These are phyloP conservation scores for Echeneis naucrates DNA, from an alignment of 2,797 vertebrate genomes.

Conservation along the genomic window DNA sequence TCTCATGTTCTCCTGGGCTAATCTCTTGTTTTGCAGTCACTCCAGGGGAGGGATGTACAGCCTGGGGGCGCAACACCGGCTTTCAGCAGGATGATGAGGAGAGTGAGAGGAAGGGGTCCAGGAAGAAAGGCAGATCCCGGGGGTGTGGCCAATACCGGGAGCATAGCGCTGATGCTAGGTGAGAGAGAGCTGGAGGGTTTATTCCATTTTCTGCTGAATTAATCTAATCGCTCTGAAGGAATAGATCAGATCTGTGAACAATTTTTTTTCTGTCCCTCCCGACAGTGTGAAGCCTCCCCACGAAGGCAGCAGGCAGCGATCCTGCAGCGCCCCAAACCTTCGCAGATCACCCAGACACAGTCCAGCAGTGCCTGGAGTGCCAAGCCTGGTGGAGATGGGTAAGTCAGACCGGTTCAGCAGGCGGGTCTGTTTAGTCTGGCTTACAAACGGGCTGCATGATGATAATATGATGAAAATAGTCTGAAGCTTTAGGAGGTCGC, in stretches of 20 bases:
- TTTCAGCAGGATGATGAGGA: conserved; percentile 89
- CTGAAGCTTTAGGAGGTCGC: conserved; percentile 2
- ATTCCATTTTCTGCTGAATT: not conserved
- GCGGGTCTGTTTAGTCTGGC: conserved; percentile 10
- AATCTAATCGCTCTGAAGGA: not conserved
- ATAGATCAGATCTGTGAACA: not conserved
- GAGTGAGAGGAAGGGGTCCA: conserved; percentile 90
- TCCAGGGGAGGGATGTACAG: conserved; percentile 88
- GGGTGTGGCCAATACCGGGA: conserved; percentile 88
- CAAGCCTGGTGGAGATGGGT: conserved; percentile 95
- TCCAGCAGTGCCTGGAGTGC: conserved; percentile 91
- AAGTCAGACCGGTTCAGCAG: conserved; percentile 50
- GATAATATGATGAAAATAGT: not conserved
- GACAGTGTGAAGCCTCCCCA: conserved; percentile 89
- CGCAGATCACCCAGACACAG: conserved; percentile 91
- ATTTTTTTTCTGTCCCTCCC: not conserved
- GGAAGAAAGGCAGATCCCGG: conserved; percentile 91
- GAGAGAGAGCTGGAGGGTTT: conserved; percentile 16
- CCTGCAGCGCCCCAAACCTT: conserved; percentile 94
- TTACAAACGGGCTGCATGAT: not conserved
- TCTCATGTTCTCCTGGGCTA: not conserved
- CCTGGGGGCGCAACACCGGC: conserved; percentile 86
- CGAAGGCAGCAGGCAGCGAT: conserved; percentile 93
- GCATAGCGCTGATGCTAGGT: conserved; percentile 91
- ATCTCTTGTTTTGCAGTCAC: conserved; percentile 85